Base-by-base conservation (phyloP, 1,140 invertebrate species). In the Oedothorax gibbosus region DNA sequence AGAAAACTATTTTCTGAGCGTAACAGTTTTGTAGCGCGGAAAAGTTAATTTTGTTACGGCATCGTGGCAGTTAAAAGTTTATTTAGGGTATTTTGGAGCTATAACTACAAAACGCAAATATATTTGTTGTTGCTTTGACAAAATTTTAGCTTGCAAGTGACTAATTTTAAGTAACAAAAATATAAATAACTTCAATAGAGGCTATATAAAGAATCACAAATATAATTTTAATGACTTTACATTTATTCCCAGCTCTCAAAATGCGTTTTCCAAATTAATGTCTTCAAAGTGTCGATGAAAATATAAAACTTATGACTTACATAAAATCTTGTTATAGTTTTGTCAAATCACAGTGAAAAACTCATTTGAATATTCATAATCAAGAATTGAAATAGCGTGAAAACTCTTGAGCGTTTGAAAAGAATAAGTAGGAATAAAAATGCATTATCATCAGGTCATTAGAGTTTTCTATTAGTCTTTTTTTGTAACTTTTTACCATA, bases 351-450 rank as follows among this genome's bases (percentile, higher is more conserved):
- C 1, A 35, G 35, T 35, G 35, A 5, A 35, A 35, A 35, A 35
- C 72, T 57, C 18, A 75, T 75, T 75, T 75, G 72, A 75, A 75
- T 75, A 75, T 75, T 75, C 72, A 75, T 75, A 57, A 57, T 56
- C n/a, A 21, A 11, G 72, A 75, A 75, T 75, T 75, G 72, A 57
- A 57, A 57, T 75, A 21, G 72, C 72, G 72, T 75, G 72, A 75
- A 57, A 57, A 75, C 72, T 35, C 72, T 21, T 14, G 3, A 60
- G n/a, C n/a, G 12, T 3, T 51, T 71, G 14, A n/a, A 18, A 49
- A 77, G 57, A 77, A 51, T 12, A 15, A 18, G 15, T 18, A 21
- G 60, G 15, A 65, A 21, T 65, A 77, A 54, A 77, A 77, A 77
- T 50, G 60, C 60, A 65, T 77, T 77, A 64, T 65, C 57, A 50